These are phyloP conservation scores for Thaleichthys pacificus DNA, from an alignment of 2,797 vertebrate genomes.

Conservation along the genomic window DNA sequence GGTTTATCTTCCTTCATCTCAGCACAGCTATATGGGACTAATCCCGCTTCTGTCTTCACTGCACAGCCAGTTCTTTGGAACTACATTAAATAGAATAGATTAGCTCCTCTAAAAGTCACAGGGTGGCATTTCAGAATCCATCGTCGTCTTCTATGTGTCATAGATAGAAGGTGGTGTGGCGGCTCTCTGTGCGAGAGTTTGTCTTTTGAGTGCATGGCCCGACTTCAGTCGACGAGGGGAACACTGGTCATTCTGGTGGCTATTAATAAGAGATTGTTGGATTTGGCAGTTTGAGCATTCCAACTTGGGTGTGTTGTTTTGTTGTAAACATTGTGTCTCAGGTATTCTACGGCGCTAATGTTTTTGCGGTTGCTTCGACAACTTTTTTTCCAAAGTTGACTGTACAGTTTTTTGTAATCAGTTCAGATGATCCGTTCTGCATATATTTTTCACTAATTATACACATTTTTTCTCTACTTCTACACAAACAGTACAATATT, in stretches of 20 bases:
- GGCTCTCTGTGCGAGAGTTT: constrained; percentile 41
- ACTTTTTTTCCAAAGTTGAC: neutral
- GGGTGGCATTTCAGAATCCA: constrained; percentile 67
- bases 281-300: constrained; percentile 39
- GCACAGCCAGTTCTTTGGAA: constrained; percentile 57
- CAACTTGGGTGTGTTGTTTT: neutral
- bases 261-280: constrained; percentile 51
- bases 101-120: constrained; percentile 68
- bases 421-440: neutral
- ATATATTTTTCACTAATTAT: too few species aligned
- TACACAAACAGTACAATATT: too few species aligned
- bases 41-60: constrained; percentile 70
- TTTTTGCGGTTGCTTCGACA: too few species aligned
- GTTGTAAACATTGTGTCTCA: too few species aligned
- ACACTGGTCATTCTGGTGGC: constrained; percentile 29
- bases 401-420: neutral
- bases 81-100: constrained; percentile 73
- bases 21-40: constrained; percentile 64
- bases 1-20: constrained; percentile 79
- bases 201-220: constrained; percentile 44
- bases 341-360: too few species aligned
- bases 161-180: constrained; percentile 52
- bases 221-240: constrained; percentile 47
- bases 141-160: constrained; percentile 42
- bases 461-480: too few species aligned